Conservation (phyloP, 2,797 vertebrate species). For the Rhadinocentrus ornatus region DNA sequence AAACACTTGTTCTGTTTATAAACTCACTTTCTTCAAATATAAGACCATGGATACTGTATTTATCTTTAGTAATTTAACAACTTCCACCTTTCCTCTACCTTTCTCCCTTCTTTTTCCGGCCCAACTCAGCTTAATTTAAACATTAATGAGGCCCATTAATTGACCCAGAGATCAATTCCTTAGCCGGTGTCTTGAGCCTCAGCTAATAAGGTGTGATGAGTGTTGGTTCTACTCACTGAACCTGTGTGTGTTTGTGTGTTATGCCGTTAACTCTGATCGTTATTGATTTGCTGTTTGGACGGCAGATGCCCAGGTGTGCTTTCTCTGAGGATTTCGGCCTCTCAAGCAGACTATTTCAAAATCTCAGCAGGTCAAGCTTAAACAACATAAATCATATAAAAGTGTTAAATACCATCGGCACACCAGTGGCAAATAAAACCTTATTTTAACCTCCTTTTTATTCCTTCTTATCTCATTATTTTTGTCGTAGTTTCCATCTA, state of each 20-base stretch:
- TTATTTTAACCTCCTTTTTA: not conserved
- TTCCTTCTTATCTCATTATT: not conserved
- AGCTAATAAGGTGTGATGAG: slow-evolving; percentile 73
- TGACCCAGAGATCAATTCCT: slow-evolving; percentile 72
- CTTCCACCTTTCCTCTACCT: not conserved
- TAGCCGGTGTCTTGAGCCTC: slow-evolving; percentile 53
- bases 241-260: slow-evolving; percentile 35
- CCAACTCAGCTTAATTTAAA: slow-evolving; percentile 80
- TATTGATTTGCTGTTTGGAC: slow-evolving; percentile 72
- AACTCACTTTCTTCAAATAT: not conserved
- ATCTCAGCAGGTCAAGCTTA: not conserved
- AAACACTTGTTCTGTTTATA: too few relatives aligned
- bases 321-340: slow-evolving; percentile 56
- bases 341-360: slow-evolving; percentile 65
- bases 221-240: slow-evolving; percentile 67
- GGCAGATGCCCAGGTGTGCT: slow-evolving; percentile 47
- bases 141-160: slow-evolving; percentile 77
- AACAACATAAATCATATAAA: not conserved
- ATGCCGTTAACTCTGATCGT: slow-evolving; percentile 61
- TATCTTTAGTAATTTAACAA: not conserved
- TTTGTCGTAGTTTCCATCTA: not conserved
- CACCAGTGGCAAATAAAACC: not conserved
- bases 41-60: not conserved
- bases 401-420: not conserved
- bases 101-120: slow-evolving; percentile 34